Conservation (phyloP, 2,113 vertebrate genomes). For the Poecile atricapillus region DNA sequence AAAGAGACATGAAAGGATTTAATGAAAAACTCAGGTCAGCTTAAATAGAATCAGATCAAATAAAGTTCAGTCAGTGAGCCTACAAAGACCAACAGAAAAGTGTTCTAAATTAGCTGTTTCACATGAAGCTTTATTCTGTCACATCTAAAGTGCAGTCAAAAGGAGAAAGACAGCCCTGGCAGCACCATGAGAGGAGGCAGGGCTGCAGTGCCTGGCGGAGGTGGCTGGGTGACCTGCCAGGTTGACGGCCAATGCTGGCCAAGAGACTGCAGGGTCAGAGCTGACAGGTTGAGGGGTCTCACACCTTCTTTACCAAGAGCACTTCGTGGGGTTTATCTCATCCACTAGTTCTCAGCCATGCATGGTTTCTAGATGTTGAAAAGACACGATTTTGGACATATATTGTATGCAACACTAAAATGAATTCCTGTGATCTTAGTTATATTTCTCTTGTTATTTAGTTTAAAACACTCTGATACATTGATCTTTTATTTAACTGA, state of each 20-base stretch:
- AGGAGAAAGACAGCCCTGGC: neutral
- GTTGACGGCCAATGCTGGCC: neutral
- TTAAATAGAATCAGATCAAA: conserved; percentile 6
- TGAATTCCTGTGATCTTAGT: neutral
- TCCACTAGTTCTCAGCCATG: neutral
- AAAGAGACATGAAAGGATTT: neutral
- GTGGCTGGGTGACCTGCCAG: neutral
- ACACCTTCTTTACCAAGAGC: neutral
- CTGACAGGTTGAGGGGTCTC: neutral
- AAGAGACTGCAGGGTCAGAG: neutral
- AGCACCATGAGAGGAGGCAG: neutral
- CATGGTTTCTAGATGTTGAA: neutral
- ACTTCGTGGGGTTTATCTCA: neutral
- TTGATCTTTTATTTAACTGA: neutral
- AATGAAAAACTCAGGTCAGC: neutral
- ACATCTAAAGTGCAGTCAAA: neutral
- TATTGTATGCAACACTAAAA: neutral
- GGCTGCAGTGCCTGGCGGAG: neutral
- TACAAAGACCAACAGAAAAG: neutral
- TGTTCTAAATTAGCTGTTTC: neutral
- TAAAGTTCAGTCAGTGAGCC: neutral
- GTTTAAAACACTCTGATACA: neutral
- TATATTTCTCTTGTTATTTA: neutral
- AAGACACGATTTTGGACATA: neutral
- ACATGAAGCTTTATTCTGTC: neutral